Conservation (phyloP, 2,797 vertebrate species). For the Cuniculus paca region DNA sequence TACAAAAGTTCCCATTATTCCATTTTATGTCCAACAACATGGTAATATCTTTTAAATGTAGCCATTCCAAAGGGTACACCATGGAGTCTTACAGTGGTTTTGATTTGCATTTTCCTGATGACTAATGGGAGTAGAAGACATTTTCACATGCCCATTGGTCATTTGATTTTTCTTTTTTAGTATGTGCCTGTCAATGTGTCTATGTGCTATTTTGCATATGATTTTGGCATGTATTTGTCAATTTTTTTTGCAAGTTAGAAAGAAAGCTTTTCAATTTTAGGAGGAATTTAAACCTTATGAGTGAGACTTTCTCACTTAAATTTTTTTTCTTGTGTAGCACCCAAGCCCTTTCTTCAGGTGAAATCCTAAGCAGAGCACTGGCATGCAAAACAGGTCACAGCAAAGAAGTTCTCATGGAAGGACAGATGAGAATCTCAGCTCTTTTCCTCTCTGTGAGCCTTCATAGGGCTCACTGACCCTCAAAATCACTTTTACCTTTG, state of each 20-base stretch:
- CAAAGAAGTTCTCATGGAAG: neutral
- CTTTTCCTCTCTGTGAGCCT: neutral
- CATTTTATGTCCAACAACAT: conserved; percentile 24
- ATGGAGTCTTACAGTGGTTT: neutral
- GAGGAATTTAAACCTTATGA: neutral
- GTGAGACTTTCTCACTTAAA: neutral
- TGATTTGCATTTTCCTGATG: neutral
- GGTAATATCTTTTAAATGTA: neutral
- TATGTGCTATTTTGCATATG: neutral
- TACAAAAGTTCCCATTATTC: neutral
- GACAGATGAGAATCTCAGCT: neutral
- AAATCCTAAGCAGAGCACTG: conserved; percentile 3
- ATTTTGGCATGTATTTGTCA: conserved; percentile 6
- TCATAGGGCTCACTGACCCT: neutral
- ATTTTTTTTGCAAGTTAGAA: conserved; percentile 22
- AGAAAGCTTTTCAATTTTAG: neutral
- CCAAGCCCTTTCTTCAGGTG: conserved; percentile 8
- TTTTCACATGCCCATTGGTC: neutral
- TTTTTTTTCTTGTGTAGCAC: neutral
- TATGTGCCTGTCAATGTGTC: neutral
- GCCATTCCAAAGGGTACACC: neutral
- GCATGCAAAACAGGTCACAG: neutral
- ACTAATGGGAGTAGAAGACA: too few species aligned
- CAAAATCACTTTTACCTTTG: neutral
- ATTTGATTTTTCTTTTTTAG: neutral